Conservation (phyloP, 2,113 vertebrate genomes). For the mouse (Mus musculus) region DNA sequence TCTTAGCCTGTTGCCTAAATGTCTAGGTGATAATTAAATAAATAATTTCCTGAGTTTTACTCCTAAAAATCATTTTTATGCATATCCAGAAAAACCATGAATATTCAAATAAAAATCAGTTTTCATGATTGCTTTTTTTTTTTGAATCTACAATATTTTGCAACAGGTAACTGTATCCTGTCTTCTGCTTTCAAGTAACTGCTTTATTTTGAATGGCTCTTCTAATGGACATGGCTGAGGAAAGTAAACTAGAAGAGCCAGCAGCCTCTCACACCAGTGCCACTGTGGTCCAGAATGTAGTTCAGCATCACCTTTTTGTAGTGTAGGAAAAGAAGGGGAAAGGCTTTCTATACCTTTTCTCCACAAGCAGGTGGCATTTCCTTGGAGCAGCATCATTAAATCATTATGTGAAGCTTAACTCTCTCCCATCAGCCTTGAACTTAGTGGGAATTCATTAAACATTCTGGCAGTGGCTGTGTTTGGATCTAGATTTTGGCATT, state of each 20-base stretch:
- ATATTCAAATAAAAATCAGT: slow-evolving; percentile 23
- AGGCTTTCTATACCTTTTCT: background rate
- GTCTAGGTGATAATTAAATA: slow-evolving; percentile 18
- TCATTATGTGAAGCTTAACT: background rate
- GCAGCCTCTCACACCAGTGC: background rate
- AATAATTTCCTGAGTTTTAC: slow-evolving; percentile 30
- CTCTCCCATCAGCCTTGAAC: background rate
- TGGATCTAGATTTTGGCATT: background rate
- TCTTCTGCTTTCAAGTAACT: background rate
- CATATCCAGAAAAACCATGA: background rate
- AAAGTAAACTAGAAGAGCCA: background rate
- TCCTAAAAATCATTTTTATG: background rate
- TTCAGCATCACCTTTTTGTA: background rate
- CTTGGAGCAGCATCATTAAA: background rate
- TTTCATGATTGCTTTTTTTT: slow-evolving; percentile 45
- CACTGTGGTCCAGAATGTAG: background rate
- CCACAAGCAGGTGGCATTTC: background rate
- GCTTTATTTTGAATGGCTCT: background rate
- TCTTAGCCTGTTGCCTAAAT: slow-evolving; percentile 21
- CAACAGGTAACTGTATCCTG: background rate
- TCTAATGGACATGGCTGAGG: background rate
- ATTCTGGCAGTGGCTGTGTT: background rate
- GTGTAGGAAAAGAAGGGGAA: background rate
- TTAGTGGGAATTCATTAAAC: background rate
- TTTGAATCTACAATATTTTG: background rate